phyloP scores from a whole-genome alignment of 2,797 vertebrate genomes.

The Pteropus rufus region DNA sequence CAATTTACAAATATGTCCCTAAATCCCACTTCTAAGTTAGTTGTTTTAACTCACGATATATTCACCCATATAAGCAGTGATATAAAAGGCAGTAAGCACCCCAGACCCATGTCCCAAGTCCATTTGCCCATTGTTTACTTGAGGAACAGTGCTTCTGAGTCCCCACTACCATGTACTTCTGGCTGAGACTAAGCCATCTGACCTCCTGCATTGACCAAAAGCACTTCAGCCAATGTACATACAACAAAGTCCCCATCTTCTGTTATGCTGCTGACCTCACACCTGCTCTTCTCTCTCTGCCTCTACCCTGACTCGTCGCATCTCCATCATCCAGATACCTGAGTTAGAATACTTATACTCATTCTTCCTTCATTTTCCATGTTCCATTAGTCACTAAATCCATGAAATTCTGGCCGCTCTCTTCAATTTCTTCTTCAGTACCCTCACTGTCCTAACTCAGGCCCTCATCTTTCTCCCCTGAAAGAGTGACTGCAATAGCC shows the following conservation, averaged over 20 bases:
- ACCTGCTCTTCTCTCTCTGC: background rate
- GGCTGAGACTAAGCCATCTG: background rate
- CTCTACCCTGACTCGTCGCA: background rate
- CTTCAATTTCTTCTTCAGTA: background rate
- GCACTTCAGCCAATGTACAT: background rate
- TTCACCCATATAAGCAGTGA: background rate
- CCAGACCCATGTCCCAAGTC: background rate
- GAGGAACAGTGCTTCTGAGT: background rate
- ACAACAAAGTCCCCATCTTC: background rate
- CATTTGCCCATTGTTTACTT: background rate
- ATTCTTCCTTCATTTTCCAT: background rate
- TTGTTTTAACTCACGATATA: background rate
- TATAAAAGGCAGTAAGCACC: background rate
- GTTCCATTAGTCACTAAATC: background rate
- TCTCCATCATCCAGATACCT: background rate
- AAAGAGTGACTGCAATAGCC: background rate
- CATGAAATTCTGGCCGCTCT: background rate
- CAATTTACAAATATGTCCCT: background rate
- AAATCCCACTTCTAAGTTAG: background rate
- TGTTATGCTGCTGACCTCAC: background rate
- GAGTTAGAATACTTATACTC: background rate
- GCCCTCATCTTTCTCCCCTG: background rate
- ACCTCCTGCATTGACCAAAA: background rate
- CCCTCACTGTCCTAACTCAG: background rate
- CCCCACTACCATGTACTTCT: background rate